These are phyloP conservation scores for Pithecia hirsuta DNA, from an alignment of 2,797 vertebrate genomes.

Conservation along the genomic window DNA sequence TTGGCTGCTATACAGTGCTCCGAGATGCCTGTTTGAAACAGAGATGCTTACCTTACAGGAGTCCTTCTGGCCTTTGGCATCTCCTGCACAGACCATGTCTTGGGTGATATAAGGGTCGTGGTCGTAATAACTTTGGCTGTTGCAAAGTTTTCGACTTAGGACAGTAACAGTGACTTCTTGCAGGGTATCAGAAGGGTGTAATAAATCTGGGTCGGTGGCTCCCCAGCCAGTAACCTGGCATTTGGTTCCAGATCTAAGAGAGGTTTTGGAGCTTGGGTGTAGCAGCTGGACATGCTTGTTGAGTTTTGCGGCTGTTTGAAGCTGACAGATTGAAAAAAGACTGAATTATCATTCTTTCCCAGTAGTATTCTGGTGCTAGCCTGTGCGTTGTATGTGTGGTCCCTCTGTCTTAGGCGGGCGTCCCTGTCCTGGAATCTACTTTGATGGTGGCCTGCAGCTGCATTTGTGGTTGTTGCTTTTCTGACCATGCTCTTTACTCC, in stretches of 20 bases:
- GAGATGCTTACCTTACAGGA: slow-evolving; percentile 58
- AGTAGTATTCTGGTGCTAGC: not conserved
- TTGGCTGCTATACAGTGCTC: not conserved
- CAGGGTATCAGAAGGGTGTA: slow-evolving; percentile 47
- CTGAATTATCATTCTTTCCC: not conserved
- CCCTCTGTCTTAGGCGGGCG: not conserved
- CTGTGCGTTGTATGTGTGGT: not conserved
- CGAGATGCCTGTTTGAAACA: not conserved
- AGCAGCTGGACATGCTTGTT: slow-evolving; percentile 40
- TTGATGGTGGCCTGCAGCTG: slow-evolving; percentile 62
- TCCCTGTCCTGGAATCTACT: not conserved
- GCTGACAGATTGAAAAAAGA: slow-evolving; percentile 59
- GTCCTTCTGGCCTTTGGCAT: slow-evolving; percentile 40
- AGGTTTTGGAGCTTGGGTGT: not conserved
- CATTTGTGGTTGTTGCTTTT: slow-evolving; percentile 32
- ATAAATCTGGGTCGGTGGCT: not conserved
- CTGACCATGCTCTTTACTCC: not conserved
- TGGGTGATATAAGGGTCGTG: slow-evolving; percentile 45
- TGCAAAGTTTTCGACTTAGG: slow-evolving; percentile 47
- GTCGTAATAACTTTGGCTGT: not conserved
- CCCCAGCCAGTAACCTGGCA: slow-evolving; percentile 59
- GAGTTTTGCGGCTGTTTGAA: slow-evolving; percentile 39
- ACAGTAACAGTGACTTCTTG: slow-evolving; percentile 53
- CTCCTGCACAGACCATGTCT: slow-evolving; percentile 47
- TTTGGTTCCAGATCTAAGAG: slow-evolving; percentile 50